Conservation (phyloP, 2,113 vertebrate species). For the Sander lucioperca region DNA sequence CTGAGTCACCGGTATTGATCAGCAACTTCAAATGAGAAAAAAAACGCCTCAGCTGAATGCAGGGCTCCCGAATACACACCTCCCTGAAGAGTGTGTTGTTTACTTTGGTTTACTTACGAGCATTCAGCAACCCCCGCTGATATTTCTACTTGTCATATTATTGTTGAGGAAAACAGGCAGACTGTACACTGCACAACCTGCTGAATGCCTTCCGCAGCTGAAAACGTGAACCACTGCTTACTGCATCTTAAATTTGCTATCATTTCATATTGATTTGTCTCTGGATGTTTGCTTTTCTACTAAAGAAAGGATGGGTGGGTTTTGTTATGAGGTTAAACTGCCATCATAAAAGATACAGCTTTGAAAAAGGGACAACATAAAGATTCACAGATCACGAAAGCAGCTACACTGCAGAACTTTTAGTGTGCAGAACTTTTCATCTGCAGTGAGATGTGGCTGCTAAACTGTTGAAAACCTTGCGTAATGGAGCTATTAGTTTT, state of each 20-base stretch:
- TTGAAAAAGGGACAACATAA: neutral
- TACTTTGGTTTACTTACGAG: conserved; percentile 18
- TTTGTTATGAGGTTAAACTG: neutral
- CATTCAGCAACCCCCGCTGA: conserved; percentile 11
- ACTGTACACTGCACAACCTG: neutral
- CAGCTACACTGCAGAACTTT: neutral
- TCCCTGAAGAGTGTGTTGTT: neutral
- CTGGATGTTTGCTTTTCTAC: neutral
- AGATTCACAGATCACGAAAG: neutral
- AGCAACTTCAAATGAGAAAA: conserved; percentile 29
- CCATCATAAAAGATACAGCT: neutral
- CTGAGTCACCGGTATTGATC: conserved; percentile 59
- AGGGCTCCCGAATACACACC: conserved; percentile 14
- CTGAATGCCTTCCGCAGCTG: neutral
- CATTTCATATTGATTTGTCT: neutral
- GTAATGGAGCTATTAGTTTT: too few species aligned
- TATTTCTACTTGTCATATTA: conserved; percentile 25
- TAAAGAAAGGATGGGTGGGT: neutral
- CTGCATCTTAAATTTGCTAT: neutral
- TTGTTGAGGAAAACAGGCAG: neutral
- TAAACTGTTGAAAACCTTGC: neutral
- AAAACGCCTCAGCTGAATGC: neutral
- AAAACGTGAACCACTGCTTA: neutral
- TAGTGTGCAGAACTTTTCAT: neutral
- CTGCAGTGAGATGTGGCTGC: neutral